Percentiles rank a stretch among this genome's conserved stretches.
phyloP scores from a whole-genome alignment of 2,888 invertebrate genomes.

The Acleris holmiana region DNA sequence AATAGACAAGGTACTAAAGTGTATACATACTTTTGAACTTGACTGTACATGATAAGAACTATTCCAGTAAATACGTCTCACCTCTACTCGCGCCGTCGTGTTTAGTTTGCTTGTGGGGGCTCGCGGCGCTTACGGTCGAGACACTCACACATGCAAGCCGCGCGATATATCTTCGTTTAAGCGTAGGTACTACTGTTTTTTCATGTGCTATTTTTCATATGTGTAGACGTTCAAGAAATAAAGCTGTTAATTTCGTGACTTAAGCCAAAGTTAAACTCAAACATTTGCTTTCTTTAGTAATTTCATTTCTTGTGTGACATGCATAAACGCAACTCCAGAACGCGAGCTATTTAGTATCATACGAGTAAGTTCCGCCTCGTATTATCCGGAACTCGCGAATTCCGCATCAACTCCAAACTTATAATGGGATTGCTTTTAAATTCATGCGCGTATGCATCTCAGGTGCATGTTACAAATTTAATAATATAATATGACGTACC shows the following conservation, averaged over 20 bases:
- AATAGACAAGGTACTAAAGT: too few relatives aligned
- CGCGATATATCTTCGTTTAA: too few relatives aligned
- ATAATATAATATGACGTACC: constrained; percentile 1
- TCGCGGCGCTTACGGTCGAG: too few relatives aligned
- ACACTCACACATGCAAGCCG: too few relatives aligned
- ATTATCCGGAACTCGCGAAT: constrained; percentile 57
- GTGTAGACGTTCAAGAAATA: too few relatives aligned
- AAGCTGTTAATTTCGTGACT: background rate
- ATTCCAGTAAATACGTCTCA: too few relatives aligned
- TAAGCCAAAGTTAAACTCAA: background rate
- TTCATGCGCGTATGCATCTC: constrained; percentile 51
- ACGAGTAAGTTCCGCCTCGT: constrained; percentile 3
- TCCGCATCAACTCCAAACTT: constrained; percentile 65
- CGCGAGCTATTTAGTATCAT: constrained; percentile 11
- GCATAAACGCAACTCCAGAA: background rate
- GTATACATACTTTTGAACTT: too few relatives aligned
- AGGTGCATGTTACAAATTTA: constrained; percentile 12
- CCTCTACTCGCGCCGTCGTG: too few relatives aligned
- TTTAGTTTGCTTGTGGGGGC: too few relatives aligned
- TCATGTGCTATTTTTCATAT: too few relatives aligned
- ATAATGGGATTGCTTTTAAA: constrained; percentile 78
- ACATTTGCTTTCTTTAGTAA: background rate
- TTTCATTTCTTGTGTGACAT: background rate
- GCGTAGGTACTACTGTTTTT: too few relatives aligned
- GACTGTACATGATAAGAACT: too few relatives aligned